Evolutionary conservation across 2,113 vertebrate genomes (phyloP).

Genomic region (Misgurnus mizolepis): DNA sequence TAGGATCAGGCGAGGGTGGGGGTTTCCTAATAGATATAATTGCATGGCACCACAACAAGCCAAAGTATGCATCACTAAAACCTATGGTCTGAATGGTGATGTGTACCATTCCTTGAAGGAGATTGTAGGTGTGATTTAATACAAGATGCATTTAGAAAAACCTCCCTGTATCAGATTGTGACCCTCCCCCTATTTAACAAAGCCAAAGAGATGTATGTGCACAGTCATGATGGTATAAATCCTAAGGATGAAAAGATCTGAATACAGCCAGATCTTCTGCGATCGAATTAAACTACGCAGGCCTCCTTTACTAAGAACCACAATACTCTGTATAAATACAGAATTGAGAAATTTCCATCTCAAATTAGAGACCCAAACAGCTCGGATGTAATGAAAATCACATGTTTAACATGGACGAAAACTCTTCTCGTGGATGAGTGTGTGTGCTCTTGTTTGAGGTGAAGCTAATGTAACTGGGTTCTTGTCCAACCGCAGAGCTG

Average conservation of each 20-base stretch:
- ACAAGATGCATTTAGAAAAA: background rate
- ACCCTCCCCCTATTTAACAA: background rate
- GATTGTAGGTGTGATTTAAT: background rate
- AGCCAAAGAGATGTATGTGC: background rate
- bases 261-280: background rate
- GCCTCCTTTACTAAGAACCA: background rate
- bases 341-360: background rate
- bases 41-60: background rate
- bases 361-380: background rate
- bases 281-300: background rate
- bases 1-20: background rate
- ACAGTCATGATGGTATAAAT: background rate
- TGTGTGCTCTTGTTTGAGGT: constrained; percentile 15
- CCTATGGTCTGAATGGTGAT: background rate
- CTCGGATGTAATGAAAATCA: background rate
- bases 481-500: constrained; percentile 33
- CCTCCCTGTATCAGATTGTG: background rate
- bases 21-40: background rate
- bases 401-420: background rate
- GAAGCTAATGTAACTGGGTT: constrained; percentile 38
- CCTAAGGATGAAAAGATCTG: background rate
- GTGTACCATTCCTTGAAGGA: background rate
- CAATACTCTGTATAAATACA: background rate
- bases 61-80: background rate
- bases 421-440: background rate